Evolutionary conservation across 2,113 vertebrate species (phyloP), one percentile per base, ranked within the genome.

Genomic region (Oplegnathus fasciatus): DNA sequence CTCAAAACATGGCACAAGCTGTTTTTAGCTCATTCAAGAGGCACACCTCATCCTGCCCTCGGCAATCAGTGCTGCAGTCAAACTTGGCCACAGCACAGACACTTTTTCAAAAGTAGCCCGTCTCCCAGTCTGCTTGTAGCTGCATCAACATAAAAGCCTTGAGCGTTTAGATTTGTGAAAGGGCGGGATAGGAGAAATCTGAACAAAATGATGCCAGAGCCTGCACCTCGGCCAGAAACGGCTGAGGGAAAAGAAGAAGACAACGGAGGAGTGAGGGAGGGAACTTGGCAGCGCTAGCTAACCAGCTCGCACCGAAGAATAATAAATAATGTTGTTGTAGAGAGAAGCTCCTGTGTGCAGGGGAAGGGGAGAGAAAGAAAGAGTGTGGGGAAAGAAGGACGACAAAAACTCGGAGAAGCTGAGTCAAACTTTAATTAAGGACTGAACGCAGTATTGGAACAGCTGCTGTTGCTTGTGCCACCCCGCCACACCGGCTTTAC

Each of bases 341-440:
- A 66, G 79, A 84, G 77, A 64, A 82, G 42, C 71, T 80, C 78
- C 77, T 69, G 30, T 77, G 54, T 80, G 58, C 58, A 44, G 71
- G 68, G 71, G 65, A 72, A 34, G 17, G 42, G 75, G 68, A 62
- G 66, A 60, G 48, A 66, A 75, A 42, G 80, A 74, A 30, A 54
- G 48, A 30, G 37, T 40, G 66, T 28, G 28, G 46, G 34, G 62
- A 77, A 80, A 65, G 50, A 67, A 80, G 78, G 77, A 89, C 75
- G 83, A 86, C 88, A 88, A 84, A 78, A 87, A 86, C 37, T 30
- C 64, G 42, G 80, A 80, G 83, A 65, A 73, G 75, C 85, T 84
- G 87, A 90, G 81, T 91, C 86, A 86, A 89, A 92, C 87, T 91
- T 89, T 91, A 94, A 94, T 92, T 89, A 91, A 88, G 90, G 87